Evolutionary conservation across 2,888 invertebrate genomes (phyloP).

Genomic region (Leucoptera coffeella): DNA sequence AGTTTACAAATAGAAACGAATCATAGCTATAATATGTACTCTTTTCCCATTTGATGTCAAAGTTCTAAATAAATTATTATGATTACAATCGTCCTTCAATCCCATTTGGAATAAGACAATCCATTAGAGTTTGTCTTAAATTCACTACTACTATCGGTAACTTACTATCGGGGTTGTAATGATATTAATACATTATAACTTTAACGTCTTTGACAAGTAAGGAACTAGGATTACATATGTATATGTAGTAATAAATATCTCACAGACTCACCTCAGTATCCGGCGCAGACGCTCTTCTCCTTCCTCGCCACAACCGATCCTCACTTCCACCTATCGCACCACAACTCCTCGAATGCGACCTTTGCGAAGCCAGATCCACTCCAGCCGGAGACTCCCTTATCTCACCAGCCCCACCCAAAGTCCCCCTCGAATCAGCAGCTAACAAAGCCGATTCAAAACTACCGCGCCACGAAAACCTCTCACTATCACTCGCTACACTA

Average conservation of each 20-base stretch:
- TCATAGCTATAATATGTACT: too few relatives aligned
- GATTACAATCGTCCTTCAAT: too few relatives aligned
- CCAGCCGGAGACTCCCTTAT: conserved; percentile 78
- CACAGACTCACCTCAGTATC: conserved; percentile 43
- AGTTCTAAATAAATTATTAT: too few relatives aligned
- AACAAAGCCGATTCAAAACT: conserved; percentile 88
- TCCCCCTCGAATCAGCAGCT: conserved; percentile 80
- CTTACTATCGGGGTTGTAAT: too few relatives aligned
- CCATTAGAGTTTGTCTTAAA: too few relatives aligned
- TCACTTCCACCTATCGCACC: conserved; percentile 76
- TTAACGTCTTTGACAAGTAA: too few relatives aligned
- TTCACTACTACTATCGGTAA: too few relatives aligned
- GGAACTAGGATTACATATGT: too few relatives aligned
- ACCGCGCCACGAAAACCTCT: conserved; percentile 86
- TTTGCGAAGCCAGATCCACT: conserved; percentile 72
- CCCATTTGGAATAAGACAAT: too few relatives aligned
- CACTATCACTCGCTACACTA: conserved; percentile 80
- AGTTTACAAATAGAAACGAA: too few relatives aligned
- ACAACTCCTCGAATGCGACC: conserved; percentile 75
- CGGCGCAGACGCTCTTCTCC: conserved; percentile 39
- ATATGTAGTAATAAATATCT: background rate
- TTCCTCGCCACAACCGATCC: conserved; percentile 41
- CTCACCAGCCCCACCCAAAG: conserved; percentile 66
- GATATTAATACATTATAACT: too few relatives aligned
- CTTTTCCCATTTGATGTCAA: too few relatives aligned